Evolutionary conservation across 2,113 vertebrate species (phyloP), one percentile per base, ranked within the genome.

Genomic region (Chionodraco myersi): DNA sequence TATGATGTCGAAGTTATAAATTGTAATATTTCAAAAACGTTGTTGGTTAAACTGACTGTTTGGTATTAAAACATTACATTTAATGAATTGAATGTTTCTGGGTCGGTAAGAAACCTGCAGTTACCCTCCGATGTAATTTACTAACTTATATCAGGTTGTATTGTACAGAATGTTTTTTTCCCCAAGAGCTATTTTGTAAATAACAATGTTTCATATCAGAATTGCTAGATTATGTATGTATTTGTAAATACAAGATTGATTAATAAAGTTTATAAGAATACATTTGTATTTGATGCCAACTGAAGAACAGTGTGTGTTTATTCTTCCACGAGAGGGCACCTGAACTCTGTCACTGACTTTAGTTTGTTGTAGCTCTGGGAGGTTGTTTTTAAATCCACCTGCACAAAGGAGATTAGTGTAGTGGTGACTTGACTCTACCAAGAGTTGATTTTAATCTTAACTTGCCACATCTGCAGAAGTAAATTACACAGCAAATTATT

Each of bases 181-280:
- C 21, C 51, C 58, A 84, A 91, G 78, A 88, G 83, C 83, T 92
- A 88, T 92, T 92, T 92, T 93, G 92, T 94, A 95, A 91, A 94
- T 94, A 93, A 65, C 59, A 86, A 70, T 92, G 80, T 92, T 95
- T 95, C 93, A 94, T 95, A 95, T 92, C 86, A 89, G 62, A 94
- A 90, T 89, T 89, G 63, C 79, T 92, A 93, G 79, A 92, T 80
- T 89, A 84, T 95, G 93, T 95, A 94, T 89, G 93, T 95, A 95
- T 93, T 86, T 96, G 94, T 95, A 95, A 92, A 95, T 94, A 94
- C 60, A 92, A 90, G 93, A 83, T 88, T 86, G 82, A 92, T 92
- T 90, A 95, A 92, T 95, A 96, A 95, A 94, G 90, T 93, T 93
- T 94, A 93, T 91, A 91, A 92, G 79, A 69, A 89, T 72, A 83